phyloP scores from a whole-genome alignment of 1,140 invertebrate species.

The Heliconius congener region DNA sequence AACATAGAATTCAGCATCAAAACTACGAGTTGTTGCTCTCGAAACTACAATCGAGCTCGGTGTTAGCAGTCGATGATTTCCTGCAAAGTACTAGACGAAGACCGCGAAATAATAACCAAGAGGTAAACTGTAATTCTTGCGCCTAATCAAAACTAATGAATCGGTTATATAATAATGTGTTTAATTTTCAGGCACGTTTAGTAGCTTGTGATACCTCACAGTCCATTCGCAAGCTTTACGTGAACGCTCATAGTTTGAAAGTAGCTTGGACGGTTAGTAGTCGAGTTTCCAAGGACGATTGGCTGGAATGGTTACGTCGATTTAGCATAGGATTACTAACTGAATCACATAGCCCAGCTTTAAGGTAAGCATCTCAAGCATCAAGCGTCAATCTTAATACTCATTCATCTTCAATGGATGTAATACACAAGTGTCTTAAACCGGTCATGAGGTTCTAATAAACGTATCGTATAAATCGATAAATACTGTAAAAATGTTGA shows the following conservation, averaged over 20 bases:
- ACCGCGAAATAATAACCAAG: conserved; percentile 77
- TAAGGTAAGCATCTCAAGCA: conserved; percentile 79
- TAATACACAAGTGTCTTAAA: no score
- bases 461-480: no score
- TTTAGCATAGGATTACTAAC: conserved; percentile 96
- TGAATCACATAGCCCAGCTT: conserved; percentile 96
- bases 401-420: no score
- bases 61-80: conserved; percentile 86
- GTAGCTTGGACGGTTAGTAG: conserved; percentile 94
- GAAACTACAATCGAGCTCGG: conserved; percentile 86
- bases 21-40: conserved; percentile 90
- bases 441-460: no score
- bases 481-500: no score
- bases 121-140: conserved; percentile 53
- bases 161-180: background rate
- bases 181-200: conserved; percentile 72
- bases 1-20: conserved; percentile 91
- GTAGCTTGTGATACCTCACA: conserved; percentile 83
- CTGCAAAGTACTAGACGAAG: conserved; percentile 79
- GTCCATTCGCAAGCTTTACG: conserved; percentile 89
- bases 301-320: conserved; percentile 97
- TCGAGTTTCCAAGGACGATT: conserved; percentile 97
- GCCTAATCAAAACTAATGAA: background rate
- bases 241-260: conserved; percentile 91
- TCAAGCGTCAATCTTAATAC: no score